Percentiles rank a stretch among this genome's conserved stretches.
Evolutionary conservation across 2,888 invertebrate species (phyloP).

Genomic region (Diaphora mendica): DNA sequence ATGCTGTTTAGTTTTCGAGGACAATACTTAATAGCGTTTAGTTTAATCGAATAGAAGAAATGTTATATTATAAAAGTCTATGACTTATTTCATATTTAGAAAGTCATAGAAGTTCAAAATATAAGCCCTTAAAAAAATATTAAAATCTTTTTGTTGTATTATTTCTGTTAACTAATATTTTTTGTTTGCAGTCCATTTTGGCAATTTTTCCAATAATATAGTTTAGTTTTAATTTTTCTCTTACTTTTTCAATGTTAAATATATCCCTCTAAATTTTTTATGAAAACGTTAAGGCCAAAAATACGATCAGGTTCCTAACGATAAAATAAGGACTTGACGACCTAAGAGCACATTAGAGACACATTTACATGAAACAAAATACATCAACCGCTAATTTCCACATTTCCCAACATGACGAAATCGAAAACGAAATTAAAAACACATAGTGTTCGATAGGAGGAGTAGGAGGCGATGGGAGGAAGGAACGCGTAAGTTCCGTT

Average conservation of each 20-base stretch:
- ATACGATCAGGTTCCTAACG: slow-evolving; percentile 8
- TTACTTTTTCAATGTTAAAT: background rate
- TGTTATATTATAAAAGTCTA: too few species aligned
- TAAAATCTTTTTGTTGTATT: too few species aligned
- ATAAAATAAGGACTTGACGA: slow-evolving; percentile 22
- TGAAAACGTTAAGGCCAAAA: background rate
- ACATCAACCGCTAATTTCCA: slow-evolving; percentile 40
- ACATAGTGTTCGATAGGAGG: slow-evolving; percentile 52
- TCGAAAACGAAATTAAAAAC: slow-evolving; percentile 65
- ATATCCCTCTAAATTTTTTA: too few species aligned
- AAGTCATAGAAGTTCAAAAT: too few species aligned
- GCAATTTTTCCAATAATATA: background rate
- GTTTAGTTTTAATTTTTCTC: background rate
- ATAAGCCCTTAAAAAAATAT: too few species aligned
- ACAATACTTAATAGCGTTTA: too few species aligned
- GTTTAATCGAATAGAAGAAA: too few species aligned
- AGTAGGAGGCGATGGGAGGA: slow-evolving; percentile 39
- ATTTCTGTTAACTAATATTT: too few species aligned
- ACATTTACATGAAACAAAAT: slow-evolving; percentile 32
- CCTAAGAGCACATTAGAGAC: slow-evolving; percentile 27
- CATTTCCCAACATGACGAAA: slow-evolving; percentile 53
- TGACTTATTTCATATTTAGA: too few species aligned
- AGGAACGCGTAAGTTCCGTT: slow-evolving; percentile 83
- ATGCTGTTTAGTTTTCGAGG: too few species aligned
- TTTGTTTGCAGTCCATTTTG: too few species aligned